Conservation (phyloP, 1,140 invertebrate species). For the Camponotus vicinus region DNA sequence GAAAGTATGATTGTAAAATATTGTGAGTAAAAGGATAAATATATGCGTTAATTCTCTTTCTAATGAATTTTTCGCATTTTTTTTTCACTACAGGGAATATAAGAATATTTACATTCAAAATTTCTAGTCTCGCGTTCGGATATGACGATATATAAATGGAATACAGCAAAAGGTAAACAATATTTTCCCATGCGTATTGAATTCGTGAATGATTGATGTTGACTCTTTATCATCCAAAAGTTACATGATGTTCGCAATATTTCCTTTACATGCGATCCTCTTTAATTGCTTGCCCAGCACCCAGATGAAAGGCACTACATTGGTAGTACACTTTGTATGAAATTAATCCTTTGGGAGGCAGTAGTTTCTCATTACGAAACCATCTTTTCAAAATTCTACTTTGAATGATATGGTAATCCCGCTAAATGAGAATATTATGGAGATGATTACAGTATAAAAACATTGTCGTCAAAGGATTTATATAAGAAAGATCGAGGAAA, state of each 20-base stretch:
- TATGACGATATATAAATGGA: not conserved
- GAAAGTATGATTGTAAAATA: not conserved
- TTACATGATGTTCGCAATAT: not conserved
- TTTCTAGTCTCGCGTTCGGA: not conserved
- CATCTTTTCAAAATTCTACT: not conserved
- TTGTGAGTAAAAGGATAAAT: constrained; percentile 11
- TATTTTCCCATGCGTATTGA: not conserved
- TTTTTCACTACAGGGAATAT: not conserved
- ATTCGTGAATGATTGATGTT: constrained; percentile 3
- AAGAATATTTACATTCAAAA: constrained; percentile 8
- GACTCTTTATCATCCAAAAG: not conserved
- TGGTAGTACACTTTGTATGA: constrained; percentile 2
- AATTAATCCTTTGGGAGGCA: constrained; percentile 7
- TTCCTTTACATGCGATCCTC: not conserved
- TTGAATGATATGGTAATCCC: constrained; percentile 4
- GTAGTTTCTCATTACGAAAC: not conserved
- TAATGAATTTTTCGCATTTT: constrained; percentile 11
- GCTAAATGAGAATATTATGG: not conserved
- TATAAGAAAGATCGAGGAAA: not conserved
- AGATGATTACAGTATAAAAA: constrained; percentile 7
- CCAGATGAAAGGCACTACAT: not conserved
- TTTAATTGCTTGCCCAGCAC: not conserved
- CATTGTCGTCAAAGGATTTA: not conserved
- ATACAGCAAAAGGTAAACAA: not conserved
- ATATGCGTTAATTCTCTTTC: not conserved